Evolutionary conservation across 2,797 vertebrate genomes (phyloP), one percentile per base, ranked within the genome.

Genomic region (Urophycis tenuis): DNA sequence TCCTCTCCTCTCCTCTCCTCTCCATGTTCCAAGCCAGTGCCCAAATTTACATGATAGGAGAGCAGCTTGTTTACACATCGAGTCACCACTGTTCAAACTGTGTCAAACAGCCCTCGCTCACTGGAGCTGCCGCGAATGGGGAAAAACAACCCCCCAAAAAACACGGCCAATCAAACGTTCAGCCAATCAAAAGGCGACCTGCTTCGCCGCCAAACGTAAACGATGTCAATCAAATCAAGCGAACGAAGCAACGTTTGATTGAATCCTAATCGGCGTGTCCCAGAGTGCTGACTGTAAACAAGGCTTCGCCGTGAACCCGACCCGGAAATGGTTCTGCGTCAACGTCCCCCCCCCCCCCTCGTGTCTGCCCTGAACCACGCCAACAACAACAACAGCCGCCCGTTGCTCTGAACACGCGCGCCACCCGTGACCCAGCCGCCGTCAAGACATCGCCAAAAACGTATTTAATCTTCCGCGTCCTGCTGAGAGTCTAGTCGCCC

Each of bases 251-350:
- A 31, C 77, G 73, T 69, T 30, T 81, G 77, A 80, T 76, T 78
- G 83, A 86, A 89, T 88, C 81, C 84, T 87, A 88, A 88, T 88
- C 83, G 81, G 86, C 80, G 84, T 83, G 85, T 85, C 85, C 80
- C 82, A 72, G 87, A 87, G 75, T 69, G 81, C 87, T 82, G 77
- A 87, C 83, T 78, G 80, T 86, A 87, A 86, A 86, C 87, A 81
- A 75, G 87, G 34, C 75, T 89, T 85, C 82, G 71, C 81, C 83
- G 79, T 79, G 74, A 84, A 90, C 87, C 87, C 36, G 85, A 88
- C 86, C 82, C 75, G 78, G 80, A 75, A 29, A 77, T 76, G 80
- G 83, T 81, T 83, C 80, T 2, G 82, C 81, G 80, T 80, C 77
- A 79, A 72, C 11, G 3, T 34, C 33, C 7, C 33, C 3, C 7